These are phyloP conservation scores for Pionites leucogaster DNA, from an alignment of 2,113 vertebrate genomes.

Conservation along the genomic window DNA sequence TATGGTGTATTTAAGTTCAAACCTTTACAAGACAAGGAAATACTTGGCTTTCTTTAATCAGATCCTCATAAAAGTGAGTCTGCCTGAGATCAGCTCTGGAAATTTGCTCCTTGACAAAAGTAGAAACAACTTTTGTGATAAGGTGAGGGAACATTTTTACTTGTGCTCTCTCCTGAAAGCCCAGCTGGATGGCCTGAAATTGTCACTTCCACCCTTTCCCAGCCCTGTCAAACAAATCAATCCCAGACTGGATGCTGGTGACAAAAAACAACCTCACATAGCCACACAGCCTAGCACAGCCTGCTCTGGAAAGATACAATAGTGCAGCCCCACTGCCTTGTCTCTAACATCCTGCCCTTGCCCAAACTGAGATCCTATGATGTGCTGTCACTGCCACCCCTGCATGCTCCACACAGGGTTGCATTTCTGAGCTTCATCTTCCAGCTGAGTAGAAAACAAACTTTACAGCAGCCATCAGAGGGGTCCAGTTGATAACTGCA, in stretches of 20 bases:
- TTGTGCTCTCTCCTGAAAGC: background rate
- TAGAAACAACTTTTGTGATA: background rate
- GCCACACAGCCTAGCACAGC: background rate
- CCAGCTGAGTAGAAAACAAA: background rate
- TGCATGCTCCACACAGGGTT: background rate
- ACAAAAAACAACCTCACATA: background rate
- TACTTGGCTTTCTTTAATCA: background rate
- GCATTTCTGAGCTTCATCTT: background rate
- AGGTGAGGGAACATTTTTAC: background rate
- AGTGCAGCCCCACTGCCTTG: background rate
- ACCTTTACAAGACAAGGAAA: background rate
- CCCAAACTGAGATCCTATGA: background rate
- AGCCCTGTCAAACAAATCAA: background rate
- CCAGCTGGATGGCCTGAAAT: background rate
- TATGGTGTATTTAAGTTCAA: background rate
- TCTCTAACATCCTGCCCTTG: background rate
- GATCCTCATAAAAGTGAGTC: background rate
- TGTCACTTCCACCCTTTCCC: background rate
- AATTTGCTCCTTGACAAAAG: background rate
- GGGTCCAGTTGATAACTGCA: background rate
- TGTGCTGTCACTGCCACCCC: background rate
- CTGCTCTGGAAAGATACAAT: background rate
- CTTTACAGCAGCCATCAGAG: background rate
- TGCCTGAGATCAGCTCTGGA: background rate
- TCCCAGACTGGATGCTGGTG: background rate